A percentile compares a stretch with the other conserved stretches of the same genome.
These are phyloP conservation scores for Globodera rostochiensis DNA, from an alignment of 1,140 invertebrate genomes.

Conservation along the genomic window DNA sequence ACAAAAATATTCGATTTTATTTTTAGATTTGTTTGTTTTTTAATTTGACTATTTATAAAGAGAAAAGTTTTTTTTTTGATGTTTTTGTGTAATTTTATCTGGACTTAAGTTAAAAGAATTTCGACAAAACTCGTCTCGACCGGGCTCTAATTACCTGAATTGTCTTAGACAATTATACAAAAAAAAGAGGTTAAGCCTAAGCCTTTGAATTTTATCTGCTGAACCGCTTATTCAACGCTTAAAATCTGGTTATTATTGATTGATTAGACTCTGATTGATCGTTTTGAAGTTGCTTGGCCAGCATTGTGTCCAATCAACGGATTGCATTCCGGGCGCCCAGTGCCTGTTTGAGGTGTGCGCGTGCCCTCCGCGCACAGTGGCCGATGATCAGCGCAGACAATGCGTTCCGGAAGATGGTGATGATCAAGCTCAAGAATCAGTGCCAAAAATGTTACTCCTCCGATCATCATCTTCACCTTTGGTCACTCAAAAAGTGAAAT, in stretches of 20 bases:
- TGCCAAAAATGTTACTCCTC: neutral
- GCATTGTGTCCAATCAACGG: constrained; percentile 22
- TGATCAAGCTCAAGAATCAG: neutral
- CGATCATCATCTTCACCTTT: neutral
- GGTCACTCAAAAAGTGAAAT: too few species aligned
- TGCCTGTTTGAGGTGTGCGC: constrained; percentile 47
- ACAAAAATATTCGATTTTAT: too few species aligned
- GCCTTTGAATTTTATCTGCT: neutral
- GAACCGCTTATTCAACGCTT: neutral
- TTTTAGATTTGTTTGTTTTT: neutral
- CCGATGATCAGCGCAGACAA: constrained; percentile 27
- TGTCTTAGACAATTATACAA: too few species aligned
- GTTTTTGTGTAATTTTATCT: too few species aligned
- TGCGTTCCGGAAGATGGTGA: constrained; percentile 35
- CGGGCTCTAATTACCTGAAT: too few species aligned
- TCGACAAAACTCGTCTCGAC: too few species aligned
- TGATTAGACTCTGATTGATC: neutral
- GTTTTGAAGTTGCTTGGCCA: constrained; percentile 27
- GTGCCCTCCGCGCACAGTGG: constrained; percentile 42
- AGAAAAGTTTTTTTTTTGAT: too few species aligned
- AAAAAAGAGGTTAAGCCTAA: neutral
- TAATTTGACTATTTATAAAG: too few species aligned
- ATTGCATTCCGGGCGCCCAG: constrained; percentile 46
- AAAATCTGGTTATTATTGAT: neutral
- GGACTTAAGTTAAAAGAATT: too few species aligned